Base-by-base conservation (phyloP, 2,797 vertebrate genomes). In the Spizella passerina region DNA sequence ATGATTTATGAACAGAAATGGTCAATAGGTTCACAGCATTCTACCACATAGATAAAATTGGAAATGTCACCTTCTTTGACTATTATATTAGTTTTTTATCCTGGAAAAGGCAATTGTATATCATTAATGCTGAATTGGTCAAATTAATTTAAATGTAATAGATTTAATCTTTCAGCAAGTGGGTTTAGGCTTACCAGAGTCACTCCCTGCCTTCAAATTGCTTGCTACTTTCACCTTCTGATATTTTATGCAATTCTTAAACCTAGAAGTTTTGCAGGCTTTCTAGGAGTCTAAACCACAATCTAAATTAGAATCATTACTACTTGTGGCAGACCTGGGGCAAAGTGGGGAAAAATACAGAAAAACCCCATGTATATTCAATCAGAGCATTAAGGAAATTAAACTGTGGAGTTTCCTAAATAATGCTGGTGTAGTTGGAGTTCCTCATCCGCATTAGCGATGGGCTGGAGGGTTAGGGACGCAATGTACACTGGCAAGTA, bases 401-500 rank as follows among this genome's bases (percentile, higher is more conserved):
- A 47, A 32, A 4, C 26, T 2, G 18, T 15, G 38, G 17, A 5
- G 19, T 41, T 92, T 77, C 20, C 39, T 52, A 17, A 36, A 57
- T 5, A 41, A 20, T 14, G 26, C 9, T 30, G 14, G 20, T 39
- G 0, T 17, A 12, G 56, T 44, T 43, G 16, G 41, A n/a, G 59
- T 32, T 39, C 27, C 12, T 30, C 3, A 13, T 9, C 6, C 27
- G 4, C 7, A 3, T 7, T 21, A 34, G 14, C 2, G n/a, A 10
- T 4, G 38, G 41, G 12, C 4, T 8, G 1, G 38, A 30, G 38
- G 6, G 14, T 12, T 27, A 19, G 30, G 46, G 26, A 12, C 21
- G 2, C 32, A 5, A 3, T 0, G 4, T 0, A 1, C 8, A 0
- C 8, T 1, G 10, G 7, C 6, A 14, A 18, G 12, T 1, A 18